Evolutionary conservation across 2,113 vertebrate species (phyloP).

Genomic region (Terrapene triunguis): DNA sequence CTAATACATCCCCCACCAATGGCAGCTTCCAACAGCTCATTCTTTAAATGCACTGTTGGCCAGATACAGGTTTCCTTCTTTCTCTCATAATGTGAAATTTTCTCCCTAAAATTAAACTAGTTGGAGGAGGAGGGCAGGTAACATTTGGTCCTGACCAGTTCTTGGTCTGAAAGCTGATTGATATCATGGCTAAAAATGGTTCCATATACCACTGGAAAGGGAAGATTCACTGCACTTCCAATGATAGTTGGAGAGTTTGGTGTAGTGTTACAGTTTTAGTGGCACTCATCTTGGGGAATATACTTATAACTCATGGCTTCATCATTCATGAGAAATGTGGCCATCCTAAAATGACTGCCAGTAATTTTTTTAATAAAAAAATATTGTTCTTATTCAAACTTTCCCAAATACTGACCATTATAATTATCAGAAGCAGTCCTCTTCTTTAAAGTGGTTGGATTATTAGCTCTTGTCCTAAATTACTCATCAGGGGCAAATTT

Average conservation of each 20-base stretch:
- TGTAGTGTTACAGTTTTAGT: neutral
- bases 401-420: accelerated
- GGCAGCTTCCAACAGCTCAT: too few relatives aligned
- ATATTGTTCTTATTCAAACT: neutral
- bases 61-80: neutral
- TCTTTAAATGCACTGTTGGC: neutral
- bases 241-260: neutral
- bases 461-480: neutral
- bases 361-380: neutral
- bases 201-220: neutral
- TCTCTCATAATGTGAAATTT: neutral
- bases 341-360: neutral
- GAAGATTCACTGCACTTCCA: neutral
- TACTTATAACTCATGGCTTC: neutral
- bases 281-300: neutral
- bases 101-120: neutral
- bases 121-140: too few relatives aligned
- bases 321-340: neutral
- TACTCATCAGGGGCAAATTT: too few relatives aligned
- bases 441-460: neutral
- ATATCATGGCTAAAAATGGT: too few relatives aligned
- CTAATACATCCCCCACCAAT: too few relatives aligned
- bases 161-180: too few relatives aligned
- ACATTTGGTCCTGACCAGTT: too few relatives aligned
- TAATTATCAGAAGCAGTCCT: neutral